These are phyloP conservation scores for Ifrita kowaldi DNA, from an alignment of 2,113 vertebrate species.

Conservation along the genomic window DNA sequence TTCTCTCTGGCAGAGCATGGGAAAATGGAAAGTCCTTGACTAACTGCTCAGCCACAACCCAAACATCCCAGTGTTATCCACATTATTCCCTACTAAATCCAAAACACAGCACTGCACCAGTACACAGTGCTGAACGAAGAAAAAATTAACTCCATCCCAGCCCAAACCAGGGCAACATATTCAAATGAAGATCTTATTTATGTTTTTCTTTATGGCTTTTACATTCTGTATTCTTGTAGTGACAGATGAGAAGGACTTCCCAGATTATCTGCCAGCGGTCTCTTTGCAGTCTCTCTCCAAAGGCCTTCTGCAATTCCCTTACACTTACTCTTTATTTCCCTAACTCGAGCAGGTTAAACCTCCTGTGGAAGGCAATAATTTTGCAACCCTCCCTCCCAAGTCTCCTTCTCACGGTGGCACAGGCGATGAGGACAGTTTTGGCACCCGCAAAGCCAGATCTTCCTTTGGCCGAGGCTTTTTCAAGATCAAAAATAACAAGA, in stretches of 20 bases:
- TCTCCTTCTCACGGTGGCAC: slow-evolving; percentile 61
- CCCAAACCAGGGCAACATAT: neutral
- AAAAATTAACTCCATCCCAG: neutral
- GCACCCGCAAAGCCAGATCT: slow-evolving; percentile 87
- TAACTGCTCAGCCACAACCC: neutral
- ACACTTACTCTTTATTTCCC: neutral
- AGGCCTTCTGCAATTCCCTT: neutral
- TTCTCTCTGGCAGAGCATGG: neutral
- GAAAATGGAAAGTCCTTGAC: neutral
- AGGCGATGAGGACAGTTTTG: slow-evolving; percentile 82
- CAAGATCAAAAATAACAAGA: slow-evolving; percentile 90
- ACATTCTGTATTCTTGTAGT: neutral
- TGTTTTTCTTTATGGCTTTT: neutral
- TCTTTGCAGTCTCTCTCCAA: neutral
- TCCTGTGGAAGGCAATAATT: slow-evolving; percentile 64
- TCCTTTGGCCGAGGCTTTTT: slow-evolving; percentile 97
- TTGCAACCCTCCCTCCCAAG: slow-evolving; percentile 79
- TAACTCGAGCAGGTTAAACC: slow-evolving; percentile 70
- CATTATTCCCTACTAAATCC: neutral
- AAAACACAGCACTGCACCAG: neutral
- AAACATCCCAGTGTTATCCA: neutral
- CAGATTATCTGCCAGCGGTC: neutral
- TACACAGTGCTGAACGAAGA: neutral
- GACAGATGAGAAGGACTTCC: neutral
- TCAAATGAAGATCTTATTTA: neutral